Evolutionary conservation across 1,140 invertebrate genomes (phyloP).

Genomic region (Vanessa atalanta): DNA sequence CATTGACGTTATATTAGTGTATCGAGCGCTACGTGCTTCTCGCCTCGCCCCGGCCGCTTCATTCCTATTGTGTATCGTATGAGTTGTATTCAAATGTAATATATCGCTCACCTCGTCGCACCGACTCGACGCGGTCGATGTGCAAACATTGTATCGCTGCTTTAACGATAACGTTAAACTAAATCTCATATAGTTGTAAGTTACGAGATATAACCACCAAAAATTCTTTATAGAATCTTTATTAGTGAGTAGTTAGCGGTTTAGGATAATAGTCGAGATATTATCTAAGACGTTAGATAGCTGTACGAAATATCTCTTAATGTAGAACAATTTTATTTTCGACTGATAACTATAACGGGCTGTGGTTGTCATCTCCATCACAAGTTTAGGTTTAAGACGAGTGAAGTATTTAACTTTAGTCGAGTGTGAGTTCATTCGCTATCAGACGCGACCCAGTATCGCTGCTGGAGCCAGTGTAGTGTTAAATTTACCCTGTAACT

Average conservation of each 20-base stretch:
- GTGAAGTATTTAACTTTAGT: neutral
- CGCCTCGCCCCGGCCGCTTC: constrained; percentile 23
- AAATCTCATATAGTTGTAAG: constrained; percentile 73
- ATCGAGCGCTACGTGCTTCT: constrained; percentile 29
- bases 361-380: constrained; percentile 70
- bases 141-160: constrained; percentile 30
- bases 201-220: constrained; percentile 79
- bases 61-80: constrained; percentile 31
- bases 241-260: constrained; percentile 56
- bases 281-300: constrained; percentile 46
- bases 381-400: constrained; percentile 50
- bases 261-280: constrained; percentile 47
- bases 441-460: neutral
- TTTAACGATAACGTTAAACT: constrained; percentile 15
- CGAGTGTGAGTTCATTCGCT: neutral
- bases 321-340: constrained; percentile 33
- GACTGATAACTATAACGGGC: constrained; percentile 49
- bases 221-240: constrained; percentile 67
- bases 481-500: constrained; percentile 4
- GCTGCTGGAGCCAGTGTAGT: neutral
- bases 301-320: constrained; percentile 42
- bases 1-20: constrained; percentile 2
- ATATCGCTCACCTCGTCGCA: neutral
- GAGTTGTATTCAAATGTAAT: constrained; percentile 8
- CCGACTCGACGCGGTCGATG: too few relatives aligned